These are phyloP conservation scores for Deroplatys truncata DNA, from an alignment of 2,888 invertebrate genomes.

Conservation along the genomic window DNA sequence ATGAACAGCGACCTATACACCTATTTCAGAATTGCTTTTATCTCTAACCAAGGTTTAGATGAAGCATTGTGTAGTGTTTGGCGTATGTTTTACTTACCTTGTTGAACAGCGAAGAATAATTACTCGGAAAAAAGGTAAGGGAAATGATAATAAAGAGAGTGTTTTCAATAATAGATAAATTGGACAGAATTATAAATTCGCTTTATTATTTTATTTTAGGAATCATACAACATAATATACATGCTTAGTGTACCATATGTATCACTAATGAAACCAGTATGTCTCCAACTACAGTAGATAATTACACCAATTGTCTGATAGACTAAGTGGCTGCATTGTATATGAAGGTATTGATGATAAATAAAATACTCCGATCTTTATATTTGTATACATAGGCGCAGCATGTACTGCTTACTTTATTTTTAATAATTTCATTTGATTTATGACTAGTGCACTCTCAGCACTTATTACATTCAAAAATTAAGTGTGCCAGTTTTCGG, in stretches of 20 bases:
- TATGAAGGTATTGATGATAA: background rate
- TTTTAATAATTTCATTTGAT: slow-evolving; percentile 21
- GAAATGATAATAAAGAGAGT: too few species aligned
- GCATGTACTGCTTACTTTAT: background rate
- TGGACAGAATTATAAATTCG: background rate
- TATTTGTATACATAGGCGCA: background rate
- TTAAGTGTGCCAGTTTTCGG: slow-evolving; percentile 21
- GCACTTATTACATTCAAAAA: slow-evolving; percentile 22
- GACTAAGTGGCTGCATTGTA: background rate
- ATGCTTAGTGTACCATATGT: background rate
- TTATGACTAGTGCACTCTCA: slow-evolving; percentile 29
- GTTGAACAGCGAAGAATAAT: too few species aligned
- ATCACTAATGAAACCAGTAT: background rate
- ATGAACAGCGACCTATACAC: too few species aligned
- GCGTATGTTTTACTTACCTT: too few species aligned
- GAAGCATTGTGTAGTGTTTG: too few species aligned
- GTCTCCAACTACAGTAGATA: background rate
- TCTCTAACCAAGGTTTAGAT: too few species aligned
- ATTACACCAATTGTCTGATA: background rate
- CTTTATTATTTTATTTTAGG: background rate
- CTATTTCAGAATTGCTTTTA: too few species aligned
- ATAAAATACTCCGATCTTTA: background rate
- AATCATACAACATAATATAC: background rate
- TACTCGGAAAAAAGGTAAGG: too few species aligned
- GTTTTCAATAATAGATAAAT: too few species aligned